Evolutionary conservation across 2,113 vertebrate species (phyloP), one percentile per base, ranked within the genome.

Genomic region (Dendrocopos noguchii): DNA sequence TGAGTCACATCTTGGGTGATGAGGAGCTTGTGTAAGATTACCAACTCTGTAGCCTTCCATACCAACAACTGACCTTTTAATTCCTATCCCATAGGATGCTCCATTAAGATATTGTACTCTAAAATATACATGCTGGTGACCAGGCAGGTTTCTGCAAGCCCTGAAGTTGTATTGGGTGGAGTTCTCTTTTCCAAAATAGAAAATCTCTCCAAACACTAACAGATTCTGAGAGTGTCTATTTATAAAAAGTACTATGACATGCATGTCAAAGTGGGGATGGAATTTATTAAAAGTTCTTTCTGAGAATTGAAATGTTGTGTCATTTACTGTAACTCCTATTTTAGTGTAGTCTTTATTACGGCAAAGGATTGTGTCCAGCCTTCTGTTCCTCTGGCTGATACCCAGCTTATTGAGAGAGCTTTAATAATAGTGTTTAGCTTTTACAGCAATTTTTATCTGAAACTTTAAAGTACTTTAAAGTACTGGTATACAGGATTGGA

Each of bases 371-470:
- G 56, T 89, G 64, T 71, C 71, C 84, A 74, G 42, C 75, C 61
- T 94, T 91, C 87, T 93, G 91, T 94, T 96, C 84, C 60, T 82
- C 60, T 82, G 46, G 60, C 67, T 93, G 60, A 82, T 91, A 82
- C 15, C 11, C 88, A 81, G 55, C 36, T 94, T 87, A 82, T 77
- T 91, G 80, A 92, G 56, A 77, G 84, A 89, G 20, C 15, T 87
- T 88, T 92, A 84, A 82, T 95, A 96, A 93, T 87, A 94, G 25
- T 44, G 39, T 81, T 87, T 87, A 80, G 67, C 81, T 95, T 88
- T 91, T 89, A 67, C 31, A 56, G 36, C 36, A 73, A 55, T 92
- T 94, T 95, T 92, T 73, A 56, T 84, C 60, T 80, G 64, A 92
- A 87, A 47, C 52, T 91, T 93, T 91, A 80, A 95, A 88, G 59